phyloP scores from a whole-genome alignment of 1,140 invertebrate species.

The Scaptomyza montana region DNA sequence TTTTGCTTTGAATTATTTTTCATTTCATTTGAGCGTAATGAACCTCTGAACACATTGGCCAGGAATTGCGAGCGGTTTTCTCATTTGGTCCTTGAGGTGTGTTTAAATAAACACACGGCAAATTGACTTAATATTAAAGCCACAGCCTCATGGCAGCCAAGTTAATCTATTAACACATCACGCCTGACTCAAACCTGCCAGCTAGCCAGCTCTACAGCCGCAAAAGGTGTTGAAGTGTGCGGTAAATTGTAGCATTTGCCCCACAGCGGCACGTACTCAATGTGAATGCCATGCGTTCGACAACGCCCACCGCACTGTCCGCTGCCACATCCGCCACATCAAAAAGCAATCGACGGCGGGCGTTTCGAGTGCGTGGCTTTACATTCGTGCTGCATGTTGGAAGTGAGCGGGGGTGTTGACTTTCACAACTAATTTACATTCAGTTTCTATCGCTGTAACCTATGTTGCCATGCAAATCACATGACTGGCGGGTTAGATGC shows the following conservation, averaged over 20 bases:
- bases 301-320: slow-evolving; percentile 4
- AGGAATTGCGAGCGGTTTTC: slow-evolving; percentile 58
- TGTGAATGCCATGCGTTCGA: slow-evolving; percentile 15
- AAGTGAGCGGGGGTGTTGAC: slow-evolving; percentile 13
- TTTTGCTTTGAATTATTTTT: slow-evolving; percentile 48
- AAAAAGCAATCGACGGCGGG: slow-evolving; percentile 68
- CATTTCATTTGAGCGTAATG: slow-evolving; percentile 63
- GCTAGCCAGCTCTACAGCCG: slow-evolving; percentile 9
- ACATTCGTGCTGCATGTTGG: slow-evolving; percentile 16
- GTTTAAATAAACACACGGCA: slow-evolving; percentile 51
- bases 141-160: slow-evolving; percentile 47
- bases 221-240: slow-evolving; percentile 60
- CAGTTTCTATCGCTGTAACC: slow-evolving; percentile 36
- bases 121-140: slow-evolving; percentile 46
- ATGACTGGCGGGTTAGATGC: slow-evolving; percentile 36
- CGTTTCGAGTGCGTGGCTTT: slow-evolving; percentile 20
- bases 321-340: slow-evolving; percentile 56
- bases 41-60: slow-evolving; percentile 30
- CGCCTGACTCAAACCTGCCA: slow-evolving; percentile 23
- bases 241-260: slow-evolving; percentile 72
- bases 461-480: slow-evolving; percentile 72
- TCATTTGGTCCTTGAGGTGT: slow-evolving; percentile 49
- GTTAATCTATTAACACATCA: slow-evolving; percentile 81
- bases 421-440: slow-evolving; percentile 76
- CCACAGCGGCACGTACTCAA: slow-evolving; percentile 64